These are phyloP conservation scores for Drosophila truncata DNA, from an alignment of 1,140 invertebrate genomes.

Conservation along the genomic window DNA sequence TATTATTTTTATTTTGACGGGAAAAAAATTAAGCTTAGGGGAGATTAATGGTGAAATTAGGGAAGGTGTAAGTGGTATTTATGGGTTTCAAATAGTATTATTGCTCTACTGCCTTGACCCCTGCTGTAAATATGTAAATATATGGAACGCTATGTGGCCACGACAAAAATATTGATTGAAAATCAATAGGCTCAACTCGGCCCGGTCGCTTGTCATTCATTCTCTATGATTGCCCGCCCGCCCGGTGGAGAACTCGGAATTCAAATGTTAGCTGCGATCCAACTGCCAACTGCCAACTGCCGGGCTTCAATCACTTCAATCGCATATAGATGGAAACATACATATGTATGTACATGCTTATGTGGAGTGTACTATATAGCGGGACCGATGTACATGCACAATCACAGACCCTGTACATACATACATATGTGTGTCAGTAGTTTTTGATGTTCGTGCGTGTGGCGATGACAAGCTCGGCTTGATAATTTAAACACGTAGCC, in stretches of 20 bases:
- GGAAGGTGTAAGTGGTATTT: neutral
- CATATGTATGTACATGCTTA: constrained; percentile 14
- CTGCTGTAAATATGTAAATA: constrained; percentile 22
- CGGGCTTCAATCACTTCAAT: constrained; percentile 41
- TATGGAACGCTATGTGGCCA: constrained; percentile 37
- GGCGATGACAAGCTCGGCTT: constrained; percentile 78
- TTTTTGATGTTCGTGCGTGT: constrained; percentile 61
- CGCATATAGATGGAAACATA: constrained; percentile 22
- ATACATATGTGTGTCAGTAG: constrained; percentile 38
- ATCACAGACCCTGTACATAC: constrained; percentile 9
- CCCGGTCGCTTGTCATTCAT: constrained; percentile 49
- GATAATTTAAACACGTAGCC: constrained; percentile 81
- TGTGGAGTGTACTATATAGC: constrained; percentile 6
- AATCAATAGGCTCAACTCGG: constrained; percentile 66
- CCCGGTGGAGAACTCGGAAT: constrained; percentile 28
- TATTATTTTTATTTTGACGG: constrained; percentile 21
- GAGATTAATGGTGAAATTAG: constrained; percentile 1
- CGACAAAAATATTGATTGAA: constrained; percentile 78
- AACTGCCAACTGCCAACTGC: constrained; percentile 49
- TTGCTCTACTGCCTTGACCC: constrained; percentile 18
- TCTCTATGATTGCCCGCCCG: constrained; percentile 36
- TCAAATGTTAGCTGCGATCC: constrained; percentile 34
- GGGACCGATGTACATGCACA: constrained; percentile 40
- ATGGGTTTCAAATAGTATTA: neutral
- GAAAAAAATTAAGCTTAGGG: neutral